Conservation (phyloP, 1,140 invertebrate species). For the Druon quercuslanigerum region DNA sequence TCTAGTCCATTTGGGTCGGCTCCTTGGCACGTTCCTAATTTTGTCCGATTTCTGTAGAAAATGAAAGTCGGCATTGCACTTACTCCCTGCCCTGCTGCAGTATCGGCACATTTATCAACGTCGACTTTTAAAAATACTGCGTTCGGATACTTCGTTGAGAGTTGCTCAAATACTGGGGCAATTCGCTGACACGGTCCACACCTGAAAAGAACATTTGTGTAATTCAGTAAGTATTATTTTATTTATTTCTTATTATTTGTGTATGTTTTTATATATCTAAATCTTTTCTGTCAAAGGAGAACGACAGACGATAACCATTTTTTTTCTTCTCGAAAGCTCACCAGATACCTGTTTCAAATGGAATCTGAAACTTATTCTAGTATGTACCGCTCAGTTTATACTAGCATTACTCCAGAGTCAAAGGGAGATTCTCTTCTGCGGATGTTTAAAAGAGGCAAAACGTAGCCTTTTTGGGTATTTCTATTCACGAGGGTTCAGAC, state of each 20-base stretch:
- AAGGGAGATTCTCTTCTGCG: too few species aligned
- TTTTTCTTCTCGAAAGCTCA: too few species aligned
- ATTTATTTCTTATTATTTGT: not conserved
- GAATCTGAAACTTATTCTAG: too few species aligned
- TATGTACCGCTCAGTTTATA: too few species aligned
- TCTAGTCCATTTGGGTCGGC: slow-evolving; percentile 89
- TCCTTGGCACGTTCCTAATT: slow-evolving; percentile 88
- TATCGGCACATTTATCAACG: slow-evolving; percentile 91
- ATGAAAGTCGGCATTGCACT: slow-evolving; percentile 98
- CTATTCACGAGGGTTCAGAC: too few species aligned
- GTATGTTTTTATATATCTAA: slow-evolving; percentile 13
- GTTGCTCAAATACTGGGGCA: slow-evolving; percentile 91
- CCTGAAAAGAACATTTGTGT: slow-evolving; percentile 76
- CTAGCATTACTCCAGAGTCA: too few species aligned
- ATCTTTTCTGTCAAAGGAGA: not conserved
- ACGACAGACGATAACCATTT: not conserved
- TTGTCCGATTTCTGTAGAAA: slow-evolving; percentile 90
- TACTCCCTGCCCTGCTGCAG: slow-evolving; percentile 89
- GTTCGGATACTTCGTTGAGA: slow-evolving; percentile 89
- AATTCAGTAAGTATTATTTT: slow-evolving; percentile 16
- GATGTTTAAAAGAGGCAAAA: too few species aligned
- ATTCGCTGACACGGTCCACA: slow-evolving; percentile 96
- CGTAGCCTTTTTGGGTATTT: too few species aligned
- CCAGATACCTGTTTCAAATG: too few species aligned
- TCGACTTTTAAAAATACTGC: slow-evolving; percentile 97